Percentiles rank a stretch among this genome's conserved stretches.
Conservation (phyloP, 2,888 invertebrate species). For the Beris chalybata region DNA sequence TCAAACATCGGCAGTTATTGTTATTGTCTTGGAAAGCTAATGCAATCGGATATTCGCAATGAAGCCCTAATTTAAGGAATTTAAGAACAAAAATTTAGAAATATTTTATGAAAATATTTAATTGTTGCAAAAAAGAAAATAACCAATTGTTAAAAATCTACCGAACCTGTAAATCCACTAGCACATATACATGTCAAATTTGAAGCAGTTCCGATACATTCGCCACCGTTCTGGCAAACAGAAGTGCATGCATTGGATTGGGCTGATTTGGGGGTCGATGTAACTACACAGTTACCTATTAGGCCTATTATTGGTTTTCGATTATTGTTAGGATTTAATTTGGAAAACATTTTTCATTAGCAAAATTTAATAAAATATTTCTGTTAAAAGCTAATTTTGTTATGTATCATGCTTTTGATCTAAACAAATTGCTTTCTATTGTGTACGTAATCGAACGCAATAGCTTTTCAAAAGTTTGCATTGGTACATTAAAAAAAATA, state of each 20-base stretch:
- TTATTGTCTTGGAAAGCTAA: conserved; percentile 42
- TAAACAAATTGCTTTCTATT: too few relatives aligned
- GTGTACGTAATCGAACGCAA: too few relatives aligned
- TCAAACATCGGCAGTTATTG: conserved; percentile 49
- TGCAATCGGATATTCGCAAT: conserved; percentile 50
- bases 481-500: too few relatives aligned
- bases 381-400: background rate
- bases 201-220: conserved; percentile 66
- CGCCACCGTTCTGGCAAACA: conserved; percentile 72
- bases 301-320: conserved; percentile 46
- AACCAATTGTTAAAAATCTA: conserved; percentile 17
- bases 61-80: conserved; percentile 47
- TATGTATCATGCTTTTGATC: background rate
- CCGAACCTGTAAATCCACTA: conserved; percentile 67
- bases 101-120: background rate
- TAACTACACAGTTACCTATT: conserved; percentile 55
- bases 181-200: conserved; percentile 74
- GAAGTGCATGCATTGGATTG: conserved; percentile 56
- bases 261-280: conserved; percentile 50
- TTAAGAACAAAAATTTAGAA: background rate
- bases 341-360: too few relatives aligned
- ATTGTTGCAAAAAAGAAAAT: background rate
- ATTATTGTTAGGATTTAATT: conserved; percentile 1
- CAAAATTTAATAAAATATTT: background rate
- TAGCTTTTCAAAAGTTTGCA: too few relatives aligned